Evolutionary conservation across 2,113 vertebrate species (phyloP).

Genomic region (Zosterops pallidus): DNA sequence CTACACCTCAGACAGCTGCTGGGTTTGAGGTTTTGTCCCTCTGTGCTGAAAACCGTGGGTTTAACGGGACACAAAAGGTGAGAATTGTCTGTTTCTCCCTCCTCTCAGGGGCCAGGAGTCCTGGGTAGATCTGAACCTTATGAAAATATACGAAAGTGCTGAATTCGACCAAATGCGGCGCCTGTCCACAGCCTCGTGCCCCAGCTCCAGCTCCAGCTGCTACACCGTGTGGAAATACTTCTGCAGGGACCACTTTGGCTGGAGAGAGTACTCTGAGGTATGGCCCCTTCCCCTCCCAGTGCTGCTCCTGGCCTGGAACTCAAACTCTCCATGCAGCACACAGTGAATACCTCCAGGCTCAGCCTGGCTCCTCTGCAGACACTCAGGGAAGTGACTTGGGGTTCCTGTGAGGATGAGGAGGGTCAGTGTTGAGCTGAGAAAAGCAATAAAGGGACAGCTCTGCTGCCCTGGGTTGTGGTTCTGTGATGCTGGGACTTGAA

Average conservation of each 20-base stretch:
- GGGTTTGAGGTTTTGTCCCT: neutral
- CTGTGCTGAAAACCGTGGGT: neutral
- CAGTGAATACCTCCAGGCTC: fast-evolving
- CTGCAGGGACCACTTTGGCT: conserved; percentile 99
- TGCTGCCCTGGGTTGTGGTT: neutral
- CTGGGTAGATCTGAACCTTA: conserved; percentile 87
- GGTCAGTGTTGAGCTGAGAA: neutral
- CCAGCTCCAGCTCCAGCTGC: conserved; percentile 81
- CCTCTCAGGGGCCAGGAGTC: conserved; percentile 87
- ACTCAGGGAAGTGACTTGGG: neutral
- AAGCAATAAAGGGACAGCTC: neutral
- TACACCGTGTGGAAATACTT: conserved; percentile 97
- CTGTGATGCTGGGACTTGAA: neutral
- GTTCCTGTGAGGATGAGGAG: neutral
- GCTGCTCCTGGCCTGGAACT: neutral
- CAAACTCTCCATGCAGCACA: fast-evolving
- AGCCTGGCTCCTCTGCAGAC: neutral
- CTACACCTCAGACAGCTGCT: neutral
- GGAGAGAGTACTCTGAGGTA: conserved; percentile 99
- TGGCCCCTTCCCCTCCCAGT: neutral
- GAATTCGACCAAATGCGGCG: conserved; percentile 93
- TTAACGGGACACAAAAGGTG: neutral
- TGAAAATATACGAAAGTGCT: conserved; percentile 86
- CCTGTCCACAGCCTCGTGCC: conserved; percentile 85
- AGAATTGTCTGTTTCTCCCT: neutral